Evolutionary conservation across 2,888 invertebrate genomes (phyloP).

Genomic region (Apodemia hepburni): DNA sequence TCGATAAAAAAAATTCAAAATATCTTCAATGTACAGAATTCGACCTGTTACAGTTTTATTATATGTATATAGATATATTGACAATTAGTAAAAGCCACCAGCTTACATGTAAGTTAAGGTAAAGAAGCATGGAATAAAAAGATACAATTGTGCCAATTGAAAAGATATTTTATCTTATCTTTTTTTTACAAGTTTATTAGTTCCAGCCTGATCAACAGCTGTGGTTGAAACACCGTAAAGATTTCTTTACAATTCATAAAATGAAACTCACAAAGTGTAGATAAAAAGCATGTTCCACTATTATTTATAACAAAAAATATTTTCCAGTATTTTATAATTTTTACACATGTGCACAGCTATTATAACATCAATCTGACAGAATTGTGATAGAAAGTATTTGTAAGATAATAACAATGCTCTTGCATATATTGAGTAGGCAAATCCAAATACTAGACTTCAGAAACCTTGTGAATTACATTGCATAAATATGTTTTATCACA

Average conservation of each 20-base stretch:
- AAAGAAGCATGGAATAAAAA: background rate
- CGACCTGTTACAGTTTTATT: too few species aligned
- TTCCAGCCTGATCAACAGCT: conserved; percentile 12
- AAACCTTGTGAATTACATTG: too few species aligned
- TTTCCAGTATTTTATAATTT: conserved; percentile 49
- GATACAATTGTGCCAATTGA: conserved; percentile 21
- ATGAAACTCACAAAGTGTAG: conserved; percentile 56
- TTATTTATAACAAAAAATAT: conserved; percentile 61
- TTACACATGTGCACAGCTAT: conserved; percentile 61
- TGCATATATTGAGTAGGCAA: too few species aligned
- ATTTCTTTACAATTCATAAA: conserved; percentile 32
- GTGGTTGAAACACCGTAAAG: conserved; percentile 6
- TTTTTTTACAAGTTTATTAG: conserved; percentile 15
- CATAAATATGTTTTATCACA: too few species aligned
- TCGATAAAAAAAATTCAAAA: too few species aligned
- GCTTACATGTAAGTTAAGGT: background rate
- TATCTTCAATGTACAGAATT: too few species aligned
- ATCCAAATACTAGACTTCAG: too few species aligned
- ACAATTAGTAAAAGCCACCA: background rate
- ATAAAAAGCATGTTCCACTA: conserved; percentile 72
- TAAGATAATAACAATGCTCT: background rate
- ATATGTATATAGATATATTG: too few species aligned
- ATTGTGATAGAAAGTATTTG: conserved; percentile 16
- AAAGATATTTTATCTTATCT: conserved; percentile 14
- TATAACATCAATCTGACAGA: conserved; percentile 50